Conservation (phyloP, 23 tunicate genomes). For the Corella eumyota region DNA sequence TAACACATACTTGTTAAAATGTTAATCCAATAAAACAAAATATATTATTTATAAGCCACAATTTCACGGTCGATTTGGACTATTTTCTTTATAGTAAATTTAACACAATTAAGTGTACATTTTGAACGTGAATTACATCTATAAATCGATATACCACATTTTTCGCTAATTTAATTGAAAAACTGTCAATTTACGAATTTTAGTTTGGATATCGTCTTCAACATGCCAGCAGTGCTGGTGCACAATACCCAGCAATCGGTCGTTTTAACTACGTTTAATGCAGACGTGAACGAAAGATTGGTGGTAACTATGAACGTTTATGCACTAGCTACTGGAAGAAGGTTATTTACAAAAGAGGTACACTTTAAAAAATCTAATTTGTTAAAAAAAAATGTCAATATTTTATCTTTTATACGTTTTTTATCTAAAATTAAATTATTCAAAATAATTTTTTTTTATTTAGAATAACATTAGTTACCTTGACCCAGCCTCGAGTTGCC, state of each 20-base stretch:
- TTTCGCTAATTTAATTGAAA: no score
- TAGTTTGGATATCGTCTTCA: conserved; percentile 32
- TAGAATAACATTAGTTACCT: no score
- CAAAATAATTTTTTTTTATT: background rate
- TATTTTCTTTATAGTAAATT: no score
- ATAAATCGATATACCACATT: no score
- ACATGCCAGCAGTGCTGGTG: conserved; percentile 19
- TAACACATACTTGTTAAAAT: no score
- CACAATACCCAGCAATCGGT: conserved; percentile 11
- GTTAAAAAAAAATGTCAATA: background rate
- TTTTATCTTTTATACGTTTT: background rate
- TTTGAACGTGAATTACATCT: no score
- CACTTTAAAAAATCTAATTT: background rate
- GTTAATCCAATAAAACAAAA: no score
- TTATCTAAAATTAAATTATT: background rate
- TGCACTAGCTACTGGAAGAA: background rate
- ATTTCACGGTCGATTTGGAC: no score
- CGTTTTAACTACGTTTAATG: conserved; percentile 16
- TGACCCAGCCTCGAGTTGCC: no score
- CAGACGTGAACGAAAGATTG: conserved; percentile 2
- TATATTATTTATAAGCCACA: no score
- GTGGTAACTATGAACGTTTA: conserved; percentile 6
- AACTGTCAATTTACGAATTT: no score
- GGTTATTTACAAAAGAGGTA: conserved; percentile 1
- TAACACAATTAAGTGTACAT: no score